Evolutionary conservation across 2,113 vertebrate genomes (phyloP).

Genomic region (Neogale vison): DNA sequence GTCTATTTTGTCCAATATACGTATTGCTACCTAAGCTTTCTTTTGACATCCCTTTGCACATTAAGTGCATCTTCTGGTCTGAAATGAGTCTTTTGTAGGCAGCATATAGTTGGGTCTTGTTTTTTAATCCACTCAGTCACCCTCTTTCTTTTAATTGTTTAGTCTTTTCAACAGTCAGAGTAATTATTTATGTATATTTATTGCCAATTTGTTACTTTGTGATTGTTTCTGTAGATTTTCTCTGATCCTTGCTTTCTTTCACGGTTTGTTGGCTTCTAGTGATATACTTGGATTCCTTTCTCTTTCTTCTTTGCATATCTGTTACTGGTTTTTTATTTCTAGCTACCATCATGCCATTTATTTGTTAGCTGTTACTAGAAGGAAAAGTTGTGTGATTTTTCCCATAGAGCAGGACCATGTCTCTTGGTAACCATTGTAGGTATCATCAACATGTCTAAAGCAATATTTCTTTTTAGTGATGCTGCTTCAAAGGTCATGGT

Average conservation of each 20-base stretch:
- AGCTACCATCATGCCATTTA: not conserved
- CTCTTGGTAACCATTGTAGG: not conserved
- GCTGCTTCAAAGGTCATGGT: conserved; percentile 99
- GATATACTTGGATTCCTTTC: not conserved
- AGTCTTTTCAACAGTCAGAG: not conserved
- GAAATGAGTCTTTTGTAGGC: not conserved
- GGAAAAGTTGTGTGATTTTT: conserved; percentile 11
- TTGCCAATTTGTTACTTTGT: not conserved
- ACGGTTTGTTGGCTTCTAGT: not conserved
- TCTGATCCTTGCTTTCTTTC: not conserved
- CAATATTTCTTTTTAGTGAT: conserved; percentile 86
- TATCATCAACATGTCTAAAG: not conserved
- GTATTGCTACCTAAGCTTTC: not conserved
- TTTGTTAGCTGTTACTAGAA: not conserved
- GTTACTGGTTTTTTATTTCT: not conserved
- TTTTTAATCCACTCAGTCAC: not conserved
- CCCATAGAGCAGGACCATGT: not conserved
- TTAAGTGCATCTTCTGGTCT: not conserved
- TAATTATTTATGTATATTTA: not conserved
- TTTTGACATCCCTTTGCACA: not conserved
- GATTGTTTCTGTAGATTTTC: not conserved
- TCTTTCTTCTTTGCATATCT: not conserved
- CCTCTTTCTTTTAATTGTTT: not conserved
- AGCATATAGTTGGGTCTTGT: not conserved
- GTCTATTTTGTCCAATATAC: not conserved